These are phyloP conservation scores for Anneissia japonica DNA, from an alignment of 35 echinoderm and acorn worm species.

Conservation along the genomic window DNA sequence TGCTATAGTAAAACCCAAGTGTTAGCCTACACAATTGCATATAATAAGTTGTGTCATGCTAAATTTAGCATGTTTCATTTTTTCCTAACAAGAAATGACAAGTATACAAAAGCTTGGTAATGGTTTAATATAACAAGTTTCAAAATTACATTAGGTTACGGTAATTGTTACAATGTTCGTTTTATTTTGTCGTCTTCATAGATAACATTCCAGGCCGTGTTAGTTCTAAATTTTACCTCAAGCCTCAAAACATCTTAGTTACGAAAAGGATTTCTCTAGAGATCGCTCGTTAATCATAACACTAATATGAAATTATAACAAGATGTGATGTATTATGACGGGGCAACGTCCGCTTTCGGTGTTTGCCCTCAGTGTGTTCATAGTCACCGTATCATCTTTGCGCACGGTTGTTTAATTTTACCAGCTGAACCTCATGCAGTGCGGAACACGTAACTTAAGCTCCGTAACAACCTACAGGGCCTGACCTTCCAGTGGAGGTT, in stretches of 20 bases:
- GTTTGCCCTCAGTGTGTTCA: neutral
- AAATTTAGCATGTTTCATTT: neutral
- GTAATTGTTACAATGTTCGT: neutral
- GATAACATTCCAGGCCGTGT: neutral
- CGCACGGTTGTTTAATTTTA: neutral
- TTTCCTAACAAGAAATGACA: neutral
- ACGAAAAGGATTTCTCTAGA: neutral
- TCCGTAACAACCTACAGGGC: neutral
- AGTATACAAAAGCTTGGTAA: neutral
- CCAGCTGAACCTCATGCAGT: neutral
- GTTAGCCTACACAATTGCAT: neutral
- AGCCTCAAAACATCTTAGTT: neutral
- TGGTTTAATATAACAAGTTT: neutral
- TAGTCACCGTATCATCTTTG: neutral
- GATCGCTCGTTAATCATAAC: neutral
- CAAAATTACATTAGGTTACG: neutral
- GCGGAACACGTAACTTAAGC: neutral
- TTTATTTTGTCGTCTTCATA: neutral
- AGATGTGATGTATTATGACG: neutral
- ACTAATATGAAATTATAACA: conserved; percentile 2
- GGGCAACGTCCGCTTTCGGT: neutral
- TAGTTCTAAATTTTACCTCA: neutral
- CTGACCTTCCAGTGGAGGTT: neutral
- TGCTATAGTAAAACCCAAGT: neutral
- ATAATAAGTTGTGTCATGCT: neutral